These are phyloP conservation scores for Bursaphelenchus mucronatus DNA, from an alignment of 1,140 invertebrate genomes.

Conservation along the genomic window DNA sequence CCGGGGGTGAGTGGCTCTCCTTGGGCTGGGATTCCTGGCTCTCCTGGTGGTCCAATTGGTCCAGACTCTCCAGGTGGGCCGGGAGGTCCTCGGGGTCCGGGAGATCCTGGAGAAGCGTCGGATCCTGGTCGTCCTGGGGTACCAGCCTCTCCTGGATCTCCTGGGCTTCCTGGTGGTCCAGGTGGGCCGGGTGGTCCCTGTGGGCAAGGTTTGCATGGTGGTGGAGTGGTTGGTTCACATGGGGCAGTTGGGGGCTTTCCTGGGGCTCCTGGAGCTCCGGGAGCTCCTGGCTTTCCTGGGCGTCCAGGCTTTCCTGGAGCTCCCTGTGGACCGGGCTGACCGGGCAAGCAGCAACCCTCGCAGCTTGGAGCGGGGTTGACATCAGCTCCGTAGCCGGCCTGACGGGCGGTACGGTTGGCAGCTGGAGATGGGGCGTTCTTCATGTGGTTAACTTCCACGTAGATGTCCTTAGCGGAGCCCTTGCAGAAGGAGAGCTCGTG, in stretches of 20 bases:
- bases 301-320: constrained; percentile 8
- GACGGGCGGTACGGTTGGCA: constrained; percentile 46
- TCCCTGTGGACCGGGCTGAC: constrained; percentile 43
- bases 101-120: constrained; percentile 40
- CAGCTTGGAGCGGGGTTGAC: constrained; percentile 45
- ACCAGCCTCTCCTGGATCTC: constrained; percentile 25
- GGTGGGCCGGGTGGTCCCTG: constrained; percentile 22
- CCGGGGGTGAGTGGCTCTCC: constrained; percentile 55
- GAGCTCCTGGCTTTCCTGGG: constrained; percentile 21
- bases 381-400: constrained; percentile 45
- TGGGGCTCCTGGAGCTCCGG: constrained; percentile 22
- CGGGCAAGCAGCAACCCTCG: constrained; percentile 50
- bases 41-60: constrained; percentile 51
- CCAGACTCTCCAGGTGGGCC: constrained; percentile 46
- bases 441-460: constrained; percentile 53
- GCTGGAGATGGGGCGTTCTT: constrained; percentile 38
- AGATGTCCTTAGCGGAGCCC: constrained; percentile 52
- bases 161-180: constrained; percentile 15
- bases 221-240: constrained; percentile 21
- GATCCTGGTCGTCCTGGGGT: constrained; percentile 33
- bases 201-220: constrained; percentile 28
- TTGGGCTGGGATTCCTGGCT: constrained; percentile 53
- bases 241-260: constrained; percentile 22
- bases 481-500: constrained; percentile 51
- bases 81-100: constrained; percentile 43